Percentiles rank a stretch among this genome's conserved stretches.
These are phyloP conservation scores for Habroteleia sp. DNA, from an alignment of 2,888 invertebrate species.

Conservation along the genomic window DNA sequence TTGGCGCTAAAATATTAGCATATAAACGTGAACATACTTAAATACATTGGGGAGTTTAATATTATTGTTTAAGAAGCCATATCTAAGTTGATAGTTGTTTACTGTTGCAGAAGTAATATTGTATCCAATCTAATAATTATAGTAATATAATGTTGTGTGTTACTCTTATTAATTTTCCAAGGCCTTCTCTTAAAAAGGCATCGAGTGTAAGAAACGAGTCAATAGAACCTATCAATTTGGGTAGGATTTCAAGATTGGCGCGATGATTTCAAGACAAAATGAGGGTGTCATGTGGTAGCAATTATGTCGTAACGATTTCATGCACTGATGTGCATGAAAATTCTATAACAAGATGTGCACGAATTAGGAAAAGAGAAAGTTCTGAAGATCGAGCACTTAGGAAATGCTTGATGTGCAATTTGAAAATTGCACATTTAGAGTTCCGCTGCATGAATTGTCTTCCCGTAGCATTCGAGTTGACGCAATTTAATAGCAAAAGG, in stretches of 20 bases:
- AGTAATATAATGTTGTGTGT: no score
- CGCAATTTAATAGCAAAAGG: conserved; percentile 16
- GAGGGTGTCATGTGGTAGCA: conserved; percentile 26
- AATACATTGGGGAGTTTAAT: no score
- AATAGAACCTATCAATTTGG: conserved; percentile 36
- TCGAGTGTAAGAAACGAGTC: background rate
- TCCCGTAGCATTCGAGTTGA: conserved; percentile 7
- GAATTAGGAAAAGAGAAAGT: conserved; percentile 53
- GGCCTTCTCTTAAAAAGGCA: conserved; percentile 78
- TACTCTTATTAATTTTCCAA: no score
- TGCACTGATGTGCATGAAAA: conserved; percentile 57
- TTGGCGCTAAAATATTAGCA: no score
- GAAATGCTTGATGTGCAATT: conserved; percentile 18
- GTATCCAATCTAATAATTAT: no score
- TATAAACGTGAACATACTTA: no score
- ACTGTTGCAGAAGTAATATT: no score
- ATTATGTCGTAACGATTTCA: conserved; percentile 48
- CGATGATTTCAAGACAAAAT: conserved; percentile 33
- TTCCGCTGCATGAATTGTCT: conserved; percentile 16
- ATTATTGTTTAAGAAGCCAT: no score
- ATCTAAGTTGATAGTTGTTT: no score
- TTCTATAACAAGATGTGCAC: conserved; percentile 48
- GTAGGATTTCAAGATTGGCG: conserved; percentile 26
- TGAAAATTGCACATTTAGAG: conserved; percentile 29
- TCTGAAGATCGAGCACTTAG: conserved; percentile 4